Conservation (phyloP, 2,113 vertebrate genomes). For the Anhinga anhinga region DNA sequence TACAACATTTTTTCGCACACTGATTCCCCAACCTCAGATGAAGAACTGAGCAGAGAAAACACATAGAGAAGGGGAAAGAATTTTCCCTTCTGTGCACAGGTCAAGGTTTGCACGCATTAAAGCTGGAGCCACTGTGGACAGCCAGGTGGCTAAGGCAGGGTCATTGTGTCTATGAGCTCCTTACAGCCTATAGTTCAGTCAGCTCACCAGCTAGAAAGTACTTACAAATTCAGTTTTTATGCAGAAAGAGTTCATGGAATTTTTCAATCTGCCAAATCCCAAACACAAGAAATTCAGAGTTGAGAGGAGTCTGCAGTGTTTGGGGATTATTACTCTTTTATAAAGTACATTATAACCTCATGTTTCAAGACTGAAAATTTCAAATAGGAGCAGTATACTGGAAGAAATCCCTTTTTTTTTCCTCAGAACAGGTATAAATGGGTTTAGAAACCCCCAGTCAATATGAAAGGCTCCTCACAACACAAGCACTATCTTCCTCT, state of each 20-base stretch:
- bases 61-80: neutral
- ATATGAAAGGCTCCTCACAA: neutral
- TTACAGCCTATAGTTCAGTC: neutral
- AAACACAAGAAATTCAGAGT: neutral
- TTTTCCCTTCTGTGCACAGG: neutral
- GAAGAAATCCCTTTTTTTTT: neutral
- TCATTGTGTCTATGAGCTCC: neutral
- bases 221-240: neutral
- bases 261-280: neutral
- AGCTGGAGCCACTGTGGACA: neutral
- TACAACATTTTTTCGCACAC: neutral
- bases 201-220: neutral
- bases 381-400: neutral
- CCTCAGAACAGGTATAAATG: neutral
- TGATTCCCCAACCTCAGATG: neutral
- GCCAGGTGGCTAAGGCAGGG: neutral
- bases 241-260: neutral
- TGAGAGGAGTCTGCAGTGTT: neutral
- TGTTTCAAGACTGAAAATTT: neutral
- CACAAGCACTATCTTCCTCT: neutral
- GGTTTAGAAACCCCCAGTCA: neutral
- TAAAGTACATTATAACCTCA: neutral
- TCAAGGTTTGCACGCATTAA: neutral
- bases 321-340: neutral
- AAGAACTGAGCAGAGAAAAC: neutral